Percentiles rank a stretch among this genome's conserved stretches.
Evolutionary conservation across 2,888 invertebrate genomes (phyloP).

Genomic region (Diplolepis rosae): DNA sequence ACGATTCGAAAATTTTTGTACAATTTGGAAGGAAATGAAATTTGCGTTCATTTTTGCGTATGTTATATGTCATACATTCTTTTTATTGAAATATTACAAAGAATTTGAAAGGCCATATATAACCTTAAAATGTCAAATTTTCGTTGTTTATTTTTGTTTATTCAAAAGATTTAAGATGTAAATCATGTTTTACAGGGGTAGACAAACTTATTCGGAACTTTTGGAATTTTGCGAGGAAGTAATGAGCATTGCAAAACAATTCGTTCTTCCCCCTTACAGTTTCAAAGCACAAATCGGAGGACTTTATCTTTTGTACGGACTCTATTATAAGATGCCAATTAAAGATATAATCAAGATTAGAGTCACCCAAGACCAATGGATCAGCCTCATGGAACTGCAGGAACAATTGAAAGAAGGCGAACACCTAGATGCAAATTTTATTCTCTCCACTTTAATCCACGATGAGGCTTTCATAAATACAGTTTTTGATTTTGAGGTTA

Average conservation of each 20-base stretch:
- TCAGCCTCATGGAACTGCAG: conserved; percentile 58
- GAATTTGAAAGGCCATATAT: not conserved
- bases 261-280: conserved; percentile 53
- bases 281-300: conserved; percentile 65
- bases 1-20: conserved; percentile 62
- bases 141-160: not conserved
- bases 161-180: not conserved
- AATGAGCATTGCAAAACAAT: conserved; percentile 62
- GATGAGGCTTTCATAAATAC: conserved; percentile 62
- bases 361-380: conserved; percentile 62
- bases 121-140: not conserved
- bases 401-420: conserved; percentile 60
- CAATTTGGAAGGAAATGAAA: conserved; percentile 66
- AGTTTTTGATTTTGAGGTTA: conserved; percentile 63
- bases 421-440: conserved; percentile 67
- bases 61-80: conserved; percentile 40
- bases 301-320: conserved; percentile 65
- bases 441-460: conserved; percentile 63
- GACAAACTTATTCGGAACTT: conserved; percentile 56
- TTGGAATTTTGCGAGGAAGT: conserved; percentile 68
- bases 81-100: not conserved
- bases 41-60: conserved; percentile 66
- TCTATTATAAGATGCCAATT: conserved; percentile 67
- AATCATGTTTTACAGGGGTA: conserved; percentile 51
- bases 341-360: conserved; percentile 60